Base-by-base conservation (phyloP, 2,797 vertebrate species). In the Pelochelys cantorii region DNA sequence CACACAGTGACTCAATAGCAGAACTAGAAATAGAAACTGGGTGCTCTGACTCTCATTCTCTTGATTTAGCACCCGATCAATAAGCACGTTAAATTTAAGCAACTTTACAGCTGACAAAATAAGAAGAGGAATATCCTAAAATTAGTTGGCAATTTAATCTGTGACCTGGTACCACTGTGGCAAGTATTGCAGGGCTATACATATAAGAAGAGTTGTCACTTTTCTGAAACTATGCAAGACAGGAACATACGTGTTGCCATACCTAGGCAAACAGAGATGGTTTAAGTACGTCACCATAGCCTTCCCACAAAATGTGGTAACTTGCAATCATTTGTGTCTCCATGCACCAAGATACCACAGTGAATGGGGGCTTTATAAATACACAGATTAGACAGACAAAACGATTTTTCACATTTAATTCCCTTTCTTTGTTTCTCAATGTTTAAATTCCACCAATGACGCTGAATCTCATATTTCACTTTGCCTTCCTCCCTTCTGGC, bases 31-130 rank as follows among this genome's bases (percentile, higher is more conserved):
- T 37, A 60, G 86, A 85, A 88, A 62, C 54, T 71, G 59, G 71
- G 59, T 57, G 1, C 53, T n/a, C 88, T 55, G 62, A 87, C 82
- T 92, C 86, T 77, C 84, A 57, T 48, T 93, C 60, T 93, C 90
- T 86, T 81, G 20, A 0, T 83, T 80, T 87, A 87, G 87, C 59
- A 68, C 87, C 34, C 53, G 27, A 77, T 55, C 57, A 81, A 42
- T 20, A 52, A 82, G 23, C 42, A 48, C 15, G 18, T 34, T 22
- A 34, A 34, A 68, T 68, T 68, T 34, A 68, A 68, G 13, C 9
- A 27, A 75, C 37, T 27, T 42, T 48, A 75, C 74, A 75, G 23
- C 23, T 75, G 23, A 75, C 23, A 75, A 75, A 75, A 75, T 25
- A 27, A 48, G 11, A 75, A 14, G 11, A 75, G 78, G 87, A 84